Base-by-base conservation (phyloP, 2,888 invertebrate species). In the Chrysotoxum bicinctum region DNA sequence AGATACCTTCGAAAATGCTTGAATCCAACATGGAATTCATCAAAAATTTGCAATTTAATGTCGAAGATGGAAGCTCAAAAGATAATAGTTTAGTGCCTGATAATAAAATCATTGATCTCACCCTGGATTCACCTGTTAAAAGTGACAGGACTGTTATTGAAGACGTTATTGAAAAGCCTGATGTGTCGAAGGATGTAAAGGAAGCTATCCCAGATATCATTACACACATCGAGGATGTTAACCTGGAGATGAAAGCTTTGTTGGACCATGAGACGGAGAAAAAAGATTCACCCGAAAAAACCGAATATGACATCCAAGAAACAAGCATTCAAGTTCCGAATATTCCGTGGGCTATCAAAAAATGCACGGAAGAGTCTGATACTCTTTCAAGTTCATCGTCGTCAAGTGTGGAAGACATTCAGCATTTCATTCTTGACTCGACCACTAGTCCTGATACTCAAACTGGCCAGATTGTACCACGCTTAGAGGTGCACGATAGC, bases 401-500 rank as follows among this genome's bases (percentile, higher is more conserved):
- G 2, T 43, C 43, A 43, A 92, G 92, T 87, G 89, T 92, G 4
- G 92, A 92, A 72, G 92, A 92, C 74, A 92, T 92, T 64, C 92
- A 92, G 66, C 92, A 92, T 78, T 92, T 90, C 70, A 91, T 92
- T 69, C 87, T 92, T 26, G 92, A 92, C 77, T 92, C 92, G 1
- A 92, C 92, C 2, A 92, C 92, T 30, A 92, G 92, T 89, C 92
- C 92, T 1, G 92, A 92, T 30, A 92, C 92, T 0, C 91, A 91
- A 70, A 91, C 91, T 8, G 89, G 88, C 50, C 90, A 90, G 74
- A 90, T 90, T 79, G 95, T 95, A 0, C 96, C 96, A 0, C 93
- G 95, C 69, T 91, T 96, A 0, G 96, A 96, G 91, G 94, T 96
- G 10, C 95, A 95, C 89, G 94, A 95, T 87, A 95, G 94, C 64